These are phyloP conservation scores for Ophion costatus DNA, from an alignment of 2,888 invertebrate species.

Conservation along the genomic window DNA sequence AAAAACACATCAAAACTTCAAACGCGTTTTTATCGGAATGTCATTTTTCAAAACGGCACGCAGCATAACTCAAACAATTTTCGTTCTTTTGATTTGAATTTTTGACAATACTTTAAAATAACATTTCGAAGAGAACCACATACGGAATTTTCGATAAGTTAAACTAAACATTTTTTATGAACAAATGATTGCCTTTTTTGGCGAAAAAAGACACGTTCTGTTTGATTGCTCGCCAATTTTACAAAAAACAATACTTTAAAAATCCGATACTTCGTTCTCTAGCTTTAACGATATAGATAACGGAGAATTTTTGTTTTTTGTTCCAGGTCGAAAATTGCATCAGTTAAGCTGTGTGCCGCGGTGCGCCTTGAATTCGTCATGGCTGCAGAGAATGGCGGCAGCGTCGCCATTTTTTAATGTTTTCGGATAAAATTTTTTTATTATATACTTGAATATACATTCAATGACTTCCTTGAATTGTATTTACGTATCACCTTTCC, in stretches of 20 bases:
- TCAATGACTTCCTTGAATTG: too few relatives aligned
- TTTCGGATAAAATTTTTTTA: not conserved
- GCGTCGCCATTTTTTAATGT: not conserved
- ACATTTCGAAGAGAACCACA: not conserved
- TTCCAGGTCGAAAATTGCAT: constrained; percentile 10
- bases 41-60: too few relatives aligned
- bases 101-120: not conserved
- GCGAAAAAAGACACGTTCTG: not conserved
- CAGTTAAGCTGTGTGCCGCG: constrained; percentile 14
- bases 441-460: not conserved
- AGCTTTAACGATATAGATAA: not conserved
- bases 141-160: constrained; percentile 8
- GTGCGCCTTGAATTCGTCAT: constrained; percentile 1
- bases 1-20: not conserved
- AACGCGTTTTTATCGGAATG: not conserved
- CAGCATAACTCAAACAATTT: too few relatives aligned
- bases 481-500: too few relatives aligned
- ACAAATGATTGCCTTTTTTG: not conserved
- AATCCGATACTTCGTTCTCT: not conserved
- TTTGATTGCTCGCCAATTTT: too few relatives aligned
- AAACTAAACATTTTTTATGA: not conserved
- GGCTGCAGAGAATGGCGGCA: not conserved
- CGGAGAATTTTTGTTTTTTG: too few relatives aligned
- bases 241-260: not conserved
- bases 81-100: not conserved